Evolutionary conservation across 2,888 invertebrate genomes (phyloP), one percentile per base, ranked within the genome.

Genomic region (Mythimna loreyi): DNA sequence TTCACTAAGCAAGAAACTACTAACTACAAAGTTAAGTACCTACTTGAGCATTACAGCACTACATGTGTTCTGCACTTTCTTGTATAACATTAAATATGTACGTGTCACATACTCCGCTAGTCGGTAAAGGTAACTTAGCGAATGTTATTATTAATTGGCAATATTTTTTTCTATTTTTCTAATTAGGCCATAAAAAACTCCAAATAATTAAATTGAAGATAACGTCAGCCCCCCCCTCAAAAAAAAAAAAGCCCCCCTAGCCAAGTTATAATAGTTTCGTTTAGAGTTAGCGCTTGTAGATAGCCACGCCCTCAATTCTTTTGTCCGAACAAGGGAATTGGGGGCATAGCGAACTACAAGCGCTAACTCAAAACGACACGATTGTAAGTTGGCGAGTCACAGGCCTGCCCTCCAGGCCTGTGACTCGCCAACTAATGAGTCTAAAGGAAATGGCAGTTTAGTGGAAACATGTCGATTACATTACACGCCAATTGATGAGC

Each of bases 401-500:
- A 50, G 55, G 36, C 40, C 9, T 61, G 36, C 28, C 28, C 4
- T 3, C 28, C 4, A 45, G 49, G 36, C 30, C 9, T 61, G 36
- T 47, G 68, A 57, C 69, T 68, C 36, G 16, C 45, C 25, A 57
- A 25, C 45, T 56, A 28, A 60, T 33, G 19, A 28, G 49, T 19
- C 49, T 36, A 28, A 62, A 83, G 86, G 89, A 87, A 86, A 79
- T 81, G 61, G 72, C 75, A 86, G 86, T 87, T 89, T 87, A 84
- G 78, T 67, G 78, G 78, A 86, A 89, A 88, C 84, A 78, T 83
- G 84, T 80, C 78, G 81, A 70, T 70, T 83, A 85, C 75, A 64
- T 70, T 83, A 85, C 75, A 79, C 80, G 79, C 84, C 82, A 88
- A 86, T 85, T 88, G 86, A 84, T 85, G 82, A 71, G 78, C 76